Conservation (phyloP, 2,888 invertebrate genomes). For the Hanleya hanleyi region DNA sequence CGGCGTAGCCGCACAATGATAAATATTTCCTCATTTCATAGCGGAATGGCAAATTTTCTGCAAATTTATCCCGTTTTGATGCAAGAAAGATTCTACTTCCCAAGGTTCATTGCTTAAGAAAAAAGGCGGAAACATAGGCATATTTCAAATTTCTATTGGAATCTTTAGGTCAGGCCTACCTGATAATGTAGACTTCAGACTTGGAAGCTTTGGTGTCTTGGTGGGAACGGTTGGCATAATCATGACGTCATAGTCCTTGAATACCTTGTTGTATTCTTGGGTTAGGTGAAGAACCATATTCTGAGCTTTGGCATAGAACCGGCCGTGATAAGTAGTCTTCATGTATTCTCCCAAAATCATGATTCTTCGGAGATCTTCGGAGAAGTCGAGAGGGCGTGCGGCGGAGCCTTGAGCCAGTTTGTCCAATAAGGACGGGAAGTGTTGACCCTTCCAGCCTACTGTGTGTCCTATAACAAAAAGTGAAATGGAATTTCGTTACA, state of each 20-base stretch:
- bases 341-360: neutral
- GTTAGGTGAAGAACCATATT: slow-evolving; percentile 40
- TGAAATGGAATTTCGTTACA: too few species aligned
- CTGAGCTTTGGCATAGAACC: slow-evolving; percentile 39
- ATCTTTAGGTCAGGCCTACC: too few species aligned
- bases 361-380: neutral
- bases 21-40: too few species aligned
- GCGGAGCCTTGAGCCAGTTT: neutral
- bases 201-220: slow-evolving; percentile 34
- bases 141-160: too few species aligned
- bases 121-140: too few species aligned
- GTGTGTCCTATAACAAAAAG: neutral
- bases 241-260: slow-evolving; percentile 52
- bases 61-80: too few species aligned
- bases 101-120: too few species aligned
- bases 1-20: too few species aligned
- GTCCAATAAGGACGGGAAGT: neutral
- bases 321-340: slow-evolving; percentile 5
- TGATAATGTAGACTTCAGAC: slow-evolving; percentile 7
- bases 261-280: slow-evolving; percentile 44
- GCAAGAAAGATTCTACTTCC: too few species aligned
- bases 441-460: neutral
- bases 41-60: too few species aligned
- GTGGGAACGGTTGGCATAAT: slow-evolving; percentile 56
- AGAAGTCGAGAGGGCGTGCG: neutral